These are phyloP conservation scores for Chromobotia macracanthus DNA, from an alignment of 2,797 vertebrate species.

Conservation along the genomic window DNA sequence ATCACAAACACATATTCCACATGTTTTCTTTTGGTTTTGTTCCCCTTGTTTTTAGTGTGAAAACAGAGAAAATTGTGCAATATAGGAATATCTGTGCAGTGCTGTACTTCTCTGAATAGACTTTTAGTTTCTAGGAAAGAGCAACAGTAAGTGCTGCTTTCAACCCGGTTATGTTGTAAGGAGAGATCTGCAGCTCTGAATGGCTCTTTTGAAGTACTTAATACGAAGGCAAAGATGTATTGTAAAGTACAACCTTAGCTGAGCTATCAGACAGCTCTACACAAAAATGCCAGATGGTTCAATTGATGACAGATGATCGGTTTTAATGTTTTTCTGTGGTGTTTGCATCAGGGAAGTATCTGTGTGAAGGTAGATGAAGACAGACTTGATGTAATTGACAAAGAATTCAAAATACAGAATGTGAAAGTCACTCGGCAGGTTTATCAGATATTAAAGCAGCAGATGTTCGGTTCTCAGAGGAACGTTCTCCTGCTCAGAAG, in stretches of 20 bases:
- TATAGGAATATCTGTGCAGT: slow-evolving; percentile 24
- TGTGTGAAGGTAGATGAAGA: slow-evolving; percentile 20
- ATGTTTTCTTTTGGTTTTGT: slow-evolving; percentile 43
- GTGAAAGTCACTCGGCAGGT: neutral
- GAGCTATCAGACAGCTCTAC: slow-evolving; percentile 16
- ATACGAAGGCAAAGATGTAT: slow-evolving; percentile 28
- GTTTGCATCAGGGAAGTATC: neutral
- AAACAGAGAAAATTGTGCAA: slow-evolving; percentile 40
- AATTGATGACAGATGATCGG: neutral
- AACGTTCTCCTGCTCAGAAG: neutral
- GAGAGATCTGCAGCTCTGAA: neutral
- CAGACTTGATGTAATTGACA: slow-evolving; percentile 6
- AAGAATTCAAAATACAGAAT: neutral
- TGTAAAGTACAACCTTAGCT: neutral
- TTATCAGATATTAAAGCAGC: neutral
- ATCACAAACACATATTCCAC: slow-evolving; percentile 43
- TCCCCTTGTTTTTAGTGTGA: slow-evolving; percentile 24
- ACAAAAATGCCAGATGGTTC: slow-evolving; percentile 14
- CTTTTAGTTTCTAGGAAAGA: slow-evolving; percentile 38
- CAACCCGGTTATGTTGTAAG: slow-evolving; percentile 20
- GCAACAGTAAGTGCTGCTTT: slow-evolving; percentile 45
- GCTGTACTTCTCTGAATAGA: slow-evolving; percentile 37
- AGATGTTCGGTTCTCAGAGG: slow-evolving; percentile 20
- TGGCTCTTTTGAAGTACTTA: slow-evolving; percentile 29
- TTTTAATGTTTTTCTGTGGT: slow-evolving; percentile 7